A percentile compares a stretch with the other conserved stretches of the same genome.
Conservation (phyloP, 2,797 vertebrate species). For the Crypturellus tataupa region DNA sequence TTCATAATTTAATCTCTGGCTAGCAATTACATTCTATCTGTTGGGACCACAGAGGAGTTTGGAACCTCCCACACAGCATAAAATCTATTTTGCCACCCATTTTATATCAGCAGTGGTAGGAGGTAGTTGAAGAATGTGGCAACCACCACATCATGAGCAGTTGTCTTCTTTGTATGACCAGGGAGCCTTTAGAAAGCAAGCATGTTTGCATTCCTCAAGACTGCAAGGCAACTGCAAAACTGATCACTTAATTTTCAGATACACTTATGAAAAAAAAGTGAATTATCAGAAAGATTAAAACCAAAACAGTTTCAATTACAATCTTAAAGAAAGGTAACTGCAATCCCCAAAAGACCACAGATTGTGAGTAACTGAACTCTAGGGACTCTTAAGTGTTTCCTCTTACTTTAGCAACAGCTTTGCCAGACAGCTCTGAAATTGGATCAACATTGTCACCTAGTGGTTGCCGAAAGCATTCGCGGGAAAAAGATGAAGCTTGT, state of each 20-base stretch:
- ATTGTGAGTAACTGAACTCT: neutral
- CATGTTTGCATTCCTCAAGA: neutral
- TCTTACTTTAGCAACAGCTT: neutral
- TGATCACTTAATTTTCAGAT: neutral
- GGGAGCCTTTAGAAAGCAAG: neutral
- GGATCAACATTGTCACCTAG: constrained; percentile 66
- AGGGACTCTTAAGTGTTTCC: neutral
- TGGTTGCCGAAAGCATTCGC: neutral
- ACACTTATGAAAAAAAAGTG: neutral
- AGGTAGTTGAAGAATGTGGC: accelerated
- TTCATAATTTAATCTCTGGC: neutral
- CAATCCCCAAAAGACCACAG: neutral
- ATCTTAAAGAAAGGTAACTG: neutral
- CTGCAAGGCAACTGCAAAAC: neutral
- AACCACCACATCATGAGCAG: neutral
- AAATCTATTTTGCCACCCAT: neutral
- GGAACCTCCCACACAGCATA: neutral
- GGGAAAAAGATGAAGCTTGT: neutral
- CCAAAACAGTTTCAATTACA: neutral
- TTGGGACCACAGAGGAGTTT: accelerated
- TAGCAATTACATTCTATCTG: neutral
- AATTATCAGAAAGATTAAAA: neutral
- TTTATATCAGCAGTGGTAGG: neutral
- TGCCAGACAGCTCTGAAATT: neutral
- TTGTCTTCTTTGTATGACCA: neutral